phyloP scores from a whole-genome alignment of 2,113 vertebrate species.

The Spea bombifrons region DNA sequence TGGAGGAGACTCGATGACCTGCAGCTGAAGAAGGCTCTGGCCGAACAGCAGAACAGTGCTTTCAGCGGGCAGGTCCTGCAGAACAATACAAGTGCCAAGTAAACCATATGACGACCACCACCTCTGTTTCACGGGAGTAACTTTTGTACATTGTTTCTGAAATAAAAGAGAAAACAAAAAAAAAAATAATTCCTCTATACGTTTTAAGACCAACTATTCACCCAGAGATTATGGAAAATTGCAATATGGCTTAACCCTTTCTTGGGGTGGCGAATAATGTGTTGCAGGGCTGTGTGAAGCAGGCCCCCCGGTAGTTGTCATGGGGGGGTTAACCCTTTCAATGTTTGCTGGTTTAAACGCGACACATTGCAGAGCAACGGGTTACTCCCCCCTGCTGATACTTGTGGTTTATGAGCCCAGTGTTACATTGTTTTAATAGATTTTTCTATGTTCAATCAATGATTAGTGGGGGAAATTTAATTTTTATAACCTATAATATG shows the following conservation, averaged over 20 bases:
- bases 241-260: neutral
- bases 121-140: conserved; percentile 54
- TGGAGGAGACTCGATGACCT: conserved; percentile 91
- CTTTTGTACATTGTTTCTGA: conserved; percentile 67
- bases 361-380: neutral
- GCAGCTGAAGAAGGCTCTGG: conserved; percentile 68
- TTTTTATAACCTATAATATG: conserved; percentile 67
- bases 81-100: conserved; percentile 75
- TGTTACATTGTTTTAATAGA: conserved; percentile 7
- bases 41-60: conserved; percentile 78
- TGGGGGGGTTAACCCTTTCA: neutral
- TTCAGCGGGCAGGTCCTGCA: conserved; percentile 69
- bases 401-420: neutral
- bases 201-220: conserved; percentile 55
- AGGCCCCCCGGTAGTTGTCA: neutral
- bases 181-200: conserved; percentile 73
- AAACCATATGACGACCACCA: conserved; percentile 49
- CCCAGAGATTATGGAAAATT: neutral
- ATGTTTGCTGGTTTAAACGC: neutral
- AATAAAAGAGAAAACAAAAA: conserved; percentile 65
- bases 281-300: conserved; percentile 32
- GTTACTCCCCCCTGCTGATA: neutral
- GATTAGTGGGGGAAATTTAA: conserved; percentile 69
- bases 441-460: conserved; percentile 75
- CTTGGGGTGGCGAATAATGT: neutral